Evolutionary conservation across 2,888 invertebrate genomes (phyloP), one percentile per base, ranked within the genome.

Genomic region (Pristionchus exspectatus): DNA sequence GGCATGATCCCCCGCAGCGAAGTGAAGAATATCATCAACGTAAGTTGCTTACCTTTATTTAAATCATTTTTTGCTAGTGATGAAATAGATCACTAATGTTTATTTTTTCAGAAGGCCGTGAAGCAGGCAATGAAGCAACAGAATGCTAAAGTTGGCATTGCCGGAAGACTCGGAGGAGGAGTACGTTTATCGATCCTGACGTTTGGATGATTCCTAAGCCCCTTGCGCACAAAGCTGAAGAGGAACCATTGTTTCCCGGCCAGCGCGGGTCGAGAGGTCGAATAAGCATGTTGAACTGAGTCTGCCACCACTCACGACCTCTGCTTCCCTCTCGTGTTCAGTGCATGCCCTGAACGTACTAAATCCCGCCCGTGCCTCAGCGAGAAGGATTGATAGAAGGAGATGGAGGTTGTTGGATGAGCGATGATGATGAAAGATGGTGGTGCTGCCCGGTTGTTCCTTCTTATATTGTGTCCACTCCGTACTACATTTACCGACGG

Each of bases 41-140:
- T 89, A 16, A 83, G 89, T 63, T 27, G 38, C 3, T 33, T 56
- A 12, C 18, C 81, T 54, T 24, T n/a, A n/a, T n/a, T 14, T 38
- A 12, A 12, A 0, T 16, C 38, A 7, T 86, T 44, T 24, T 16
- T 50, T 66, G 2, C 24, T 21, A 7, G 30, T 59, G n/a, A n/a
- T 33, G 5, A 50, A 38, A 38, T 74, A 24, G 24, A 12, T 18
- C n/a, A 54, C 10, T 38, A 30, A 74, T 54, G 44, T 50, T 27
- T 33, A 9, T 30, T 27, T 50, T 89, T 89, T 63, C 88, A 89
- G 89, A 89, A 89, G 72, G 89, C 89, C 16, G 81, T 89, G 89
- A 81, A 69, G 81, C 83, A 27, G 18, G 89, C 81, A 16, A 44
- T 81, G n/a, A 54, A 30, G 50, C 81, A 69, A 50, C 27, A 59